Base-by-base conservation (phyloP, 1,140 invertebrate genomes). In the Hormaphis cornu region DNA sequence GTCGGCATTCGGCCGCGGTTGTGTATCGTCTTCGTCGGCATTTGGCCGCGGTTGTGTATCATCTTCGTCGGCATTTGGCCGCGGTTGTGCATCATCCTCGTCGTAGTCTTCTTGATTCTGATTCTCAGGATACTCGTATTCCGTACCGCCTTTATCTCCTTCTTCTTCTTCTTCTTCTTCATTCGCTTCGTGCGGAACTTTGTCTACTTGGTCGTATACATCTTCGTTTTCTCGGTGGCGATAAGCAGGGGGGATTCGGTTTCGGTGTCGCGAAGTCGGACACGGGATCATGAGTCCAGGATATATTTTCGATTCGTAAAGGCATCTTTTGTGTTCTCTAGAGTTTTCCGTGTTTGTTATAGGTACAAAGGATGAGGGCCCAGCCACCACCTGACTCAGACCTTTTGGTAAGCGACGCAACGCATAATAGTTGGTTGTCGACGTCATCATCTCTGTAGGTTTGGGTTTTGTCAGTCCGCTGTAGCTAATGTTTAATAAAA, bases 121-220 rank as follows among this genome's bases (percentile, higher is more conserved):
- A 40, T 54, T 69, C n/a, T 58, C 37, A 1, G 18, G 28, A 10
- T 73, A 66, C 18, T 72, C 71, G 24, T 72, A 42, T 16, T 73
- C n/a, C n/a, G n/a, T n/a, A n/a, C n/a, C 72, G 78, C 78, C 72
- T 78, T 83, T 77, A 79, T 83, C 75, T 81, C 79, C 69, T 26
- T 20, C 18, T 24, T 71, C 63, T 50, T 54, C 53, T 81, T 79
- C 69, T 26, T 20, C 18, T 24, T 71, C 63, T 50, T 54, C 53
- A 7, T 58, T 54, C 3, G 12, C 22, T 30, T 16, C 44, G n/a
- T n/a, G n/a, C 0, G 14, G 7, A 3, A 42, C 18, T 22, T 44
- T 48, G 7, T 66, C 30, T 24, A 46, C 40, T 28, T 70, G 40
- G 16, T 69, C 71, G 44, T 71, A 63, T 35, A 42, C 53, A 1